Evolutionary conservation across 2,113 vertebrate species (phyloP).

Genomic region (Pygoscelis adeliae): DNA sequence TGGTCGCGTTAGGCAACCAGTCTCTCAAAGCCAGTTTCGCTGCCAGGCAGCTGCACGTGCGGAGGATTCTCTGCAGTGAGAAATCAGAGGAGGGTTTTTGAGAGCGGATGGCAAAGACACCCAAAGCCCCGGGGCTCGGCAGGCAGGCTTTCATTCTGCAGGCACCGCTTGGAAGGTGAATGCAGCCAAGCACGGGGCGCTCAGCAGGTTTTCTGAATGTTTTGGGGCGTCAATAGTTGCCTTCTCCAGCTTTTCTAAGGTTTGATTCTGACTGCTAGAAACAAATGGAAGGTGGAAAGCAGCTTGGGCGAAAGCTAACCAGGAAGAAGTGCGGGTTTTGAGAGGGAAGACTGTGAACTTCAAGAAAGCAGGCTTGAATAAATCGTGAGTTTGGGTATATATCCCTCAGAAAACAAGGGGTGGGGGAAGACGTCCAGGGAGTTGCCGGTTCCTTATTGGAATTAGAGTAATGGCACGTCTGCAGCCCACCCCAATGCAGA

Average conservation of each 20-base stretch:
- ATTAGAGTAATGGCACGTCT: background rate
- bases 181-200: background rate
- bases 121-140: background rate
- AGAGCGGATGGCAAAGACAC: background rate
- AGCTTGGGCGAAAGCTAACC: background rate
- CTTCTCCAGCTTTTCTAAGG: background rate
- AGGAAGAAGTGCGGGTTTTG: background rate
- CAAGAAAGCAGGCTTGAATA: background rate
- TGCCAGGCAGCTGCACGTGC: accelerated
- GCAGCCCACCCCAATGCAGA: background rate
- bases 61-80: background rate
- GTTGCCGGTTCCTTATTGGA: background rate
- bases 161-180: background rate
- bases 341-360: background rate
- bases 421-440: background rate
- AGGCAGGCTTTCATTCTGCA: accelerated
- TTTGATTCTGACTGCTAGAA: background rate
- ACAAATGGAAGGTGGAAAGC: background rate
- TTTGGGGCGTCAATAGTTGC: background rate
- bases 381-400: background rate
- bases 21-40: accelerated
- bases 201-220: accelerated
- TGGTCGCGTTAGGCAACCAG: background rate
- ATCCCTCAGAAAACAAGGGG: background rate
- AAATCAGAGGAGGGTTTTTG: background rate